phyloP scores from a whole-genome alignment of 1,140 invertebrate genomes.

The Bombus superbus region DNA sequence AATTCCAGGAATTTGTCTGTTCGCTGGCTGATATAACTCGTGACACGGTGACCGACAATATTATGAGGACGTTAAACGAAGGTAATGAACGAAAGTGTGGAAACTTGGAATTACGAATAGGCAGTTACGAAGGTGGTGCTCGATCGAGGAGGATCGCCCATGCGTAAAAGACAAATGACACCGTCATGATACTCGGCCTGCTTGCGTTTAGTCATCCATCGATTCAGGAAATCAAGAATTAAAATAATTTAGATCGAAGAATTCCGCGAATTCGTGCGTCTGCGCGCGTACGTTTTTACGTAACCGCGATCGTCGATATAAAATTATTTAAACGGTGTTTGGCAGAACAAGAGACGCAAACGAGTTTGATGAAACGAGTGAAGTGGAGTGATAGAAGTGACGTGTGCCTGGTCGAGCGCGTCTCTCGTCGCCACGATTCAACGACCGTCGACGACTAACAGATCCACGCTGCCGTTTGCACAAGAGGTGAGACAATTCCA shows the following conservation, averaged over 20 bases:
- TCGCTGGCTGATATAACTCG: not conserved
- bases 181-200: not conserved
- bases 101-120: not conserved
- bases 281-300: not conserved
- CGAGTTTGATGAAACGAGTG: slow-evolving; percentile 46
- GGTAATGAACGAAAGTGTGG: not conserved
- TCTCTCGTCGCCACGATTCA: slow-evolving; percentile 66
- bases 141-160: not conserved
- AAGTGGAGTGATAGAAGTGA: slow-evolving; percentile 58
- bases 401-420: slow-evolving; percentile 42
- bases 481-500: slow-evolving; percentile 73
- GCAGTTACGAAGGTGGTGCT: not conserved
- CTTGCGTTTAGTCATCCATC: not conserved
- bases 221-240: not conserved
- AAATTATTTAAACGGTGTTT: not conserved
- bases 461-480: slow-evolving; percentile 76
- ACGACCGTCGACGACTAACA: slow-evolving; percentile 66
- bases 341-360: slow-evolving; percentile 15
- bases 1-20: not conserved
- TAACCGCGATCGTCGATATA: not conserved
- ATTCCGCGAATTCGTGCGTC: not conserved
- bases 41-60: slow-evolving; percentile 48
- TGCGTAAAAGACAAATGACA: not conserved
- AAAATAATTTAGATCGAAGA: not conserved
- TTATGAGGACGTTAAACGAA: slow-evolving; percentile 9